Evolutionary conservation across 2,797 vertebrate species (phyloP).

Genomic region (Halcyon leucocephala): DNA sequence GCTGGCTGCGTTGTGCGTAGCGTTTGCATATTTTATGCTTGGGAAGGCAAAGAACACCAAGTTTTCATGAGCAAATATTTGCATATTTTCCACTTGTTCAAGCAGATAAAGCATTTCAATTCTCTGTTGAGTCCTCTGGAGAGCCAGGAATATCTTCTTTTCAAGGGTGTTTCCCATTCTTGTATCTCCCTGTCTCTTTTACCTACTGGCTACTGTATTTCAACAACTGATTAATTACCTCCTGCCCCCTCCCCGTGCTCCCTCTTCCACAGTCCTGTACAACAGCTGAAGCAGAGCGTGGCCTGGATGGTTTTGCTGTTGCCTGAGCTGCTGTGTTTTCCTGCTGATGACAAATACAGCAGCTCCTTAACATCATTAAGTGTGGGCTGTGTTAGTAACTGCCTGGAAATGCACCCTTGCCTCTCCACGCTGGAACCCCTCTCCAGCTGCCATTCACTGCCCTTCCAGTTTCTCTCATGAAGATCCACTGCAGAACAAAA

Average conservation of each 20-base stretch:
- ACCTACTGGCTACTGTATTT: neutral
- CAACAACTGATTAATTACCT: neutral
- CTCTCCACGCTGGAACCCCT: neutral
- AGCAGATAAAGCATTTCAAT: slow-evolving; percentile 58
- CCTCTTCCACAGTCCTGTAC: neutral
- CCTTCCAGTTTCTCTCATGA: neutral
- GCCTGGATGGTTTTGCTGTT: neutral
- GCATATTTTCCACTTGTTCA: slow-evolving; percentile 66
- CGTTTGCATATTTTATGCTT: slow-evolving; percentile 46
- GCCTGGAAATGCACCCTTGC: neutral
- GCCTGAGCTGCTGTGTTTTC: neutral
- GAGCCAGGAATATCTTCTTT: neutral
- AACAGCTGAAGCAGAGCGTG: neutral
- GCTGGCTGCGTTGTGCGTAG: neutral
- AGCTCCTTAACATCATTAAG: neutral
- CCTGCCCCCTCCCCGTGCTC: neutral
- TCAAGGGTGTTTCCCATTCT: neutral
- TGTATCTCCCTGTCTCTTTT: neutral
- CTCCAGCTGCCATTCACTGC: neutral
- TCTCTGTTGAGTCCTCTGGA: neutral
- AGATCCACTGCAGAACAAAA: neutral
- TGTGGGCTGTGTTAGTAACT: slow-evolving; percentile 6
- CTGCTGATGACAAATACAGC: neutral
- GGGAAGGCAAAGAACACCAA: slow-evolving; percentile 42
- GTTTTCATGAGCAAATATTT: slow-evolving; percentile 76